Conservation (phyloP, 2,888 invertebrate genomes). For the Eupithecia abbreviata region DNA sequence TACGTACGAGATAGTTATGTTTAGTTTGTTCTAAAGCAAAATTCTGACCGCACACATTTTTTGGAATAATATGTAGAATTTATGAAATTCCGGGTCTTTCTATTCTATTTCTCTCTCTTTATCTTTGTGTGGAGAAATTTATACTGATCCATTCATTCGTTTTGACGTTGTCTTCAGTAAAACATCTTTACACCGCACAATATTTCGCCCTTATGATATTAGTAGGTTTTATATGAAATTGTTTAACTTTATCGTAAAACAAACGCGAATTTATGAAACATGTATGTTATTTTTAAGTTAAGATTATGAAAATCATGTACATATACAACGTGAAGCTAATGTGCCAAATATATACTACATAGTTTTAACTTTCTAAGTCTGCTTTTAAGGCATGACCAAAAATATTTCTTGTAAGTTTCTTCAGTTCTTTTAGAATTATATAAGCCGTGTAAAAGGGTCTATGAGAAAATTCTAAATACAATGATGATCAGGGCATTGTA, state of each 20-base stretch:
- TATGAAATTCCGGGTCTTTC: background rate
- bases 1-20: background rate
- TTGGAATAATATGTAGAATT: background rate
- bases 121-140: background rate
- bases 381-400: background rate
- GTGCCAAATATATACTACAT: constrained; percentile 28
- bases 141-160: background rate
- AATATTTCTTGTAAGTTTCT: background rate
- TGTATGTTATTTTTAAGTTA: background rate
- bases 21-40: background rate
- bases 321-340: constrained; percentile 33
- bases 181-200: background rate
- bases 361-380: constrained; percentile 5
- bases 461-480: background rate
- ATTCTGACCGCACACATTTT: background rate
- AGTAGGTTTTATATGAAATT: background rate
- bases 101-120: too few relatives aligned
- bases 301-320: constrained; percentile 24
- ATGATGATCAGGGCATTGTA: background rate
- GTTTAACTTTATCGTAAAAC: background rate
- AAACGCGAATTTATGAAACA: background rate
- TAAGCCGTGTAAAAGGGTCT: background rate
- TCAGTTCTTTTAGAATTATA: background rate
- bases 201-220: background rate
- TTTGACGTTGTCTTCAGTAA: background rate